Conservation (phyloP, 1,140 invertebrate genomes). For the Batillaria attramentaria region DNA sequence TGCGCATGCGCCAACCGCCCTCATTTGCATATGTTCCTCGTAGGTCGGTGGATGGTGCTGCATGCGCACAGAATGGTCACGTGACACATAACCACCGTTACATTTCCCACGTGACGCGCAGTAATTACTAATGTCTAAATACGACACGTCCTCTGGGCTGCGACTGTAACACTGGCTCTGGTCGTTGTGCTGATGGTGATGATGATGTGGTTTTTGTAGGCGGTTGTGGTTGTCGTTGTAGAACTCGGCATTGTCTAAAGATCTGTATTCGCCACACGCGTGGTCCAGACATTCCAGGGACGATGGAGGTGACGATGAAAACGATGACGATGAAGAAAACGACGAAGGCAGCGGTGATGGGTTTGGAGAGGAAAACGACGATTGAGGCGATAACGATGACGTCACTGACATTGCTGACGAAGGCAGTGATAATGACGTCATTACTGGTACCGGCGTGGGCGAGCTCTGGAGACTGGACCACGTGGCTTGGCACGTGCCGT, state of each 20-base stretch:
- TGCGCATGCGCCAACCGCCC: neutral
- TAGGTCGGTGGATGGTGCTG: neutral
- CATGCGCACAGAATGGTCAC: neutral
- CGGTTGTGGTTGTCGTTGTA: neutral
- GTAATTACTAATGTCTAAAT: constrained; percentile 20
- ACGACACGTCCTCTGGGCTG: neutral
- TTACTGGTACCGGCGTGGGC: neutral
- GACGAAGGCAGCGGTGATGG: neutral
- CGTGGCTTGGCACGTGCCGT: neutral
- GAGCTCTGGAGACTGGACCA: neutral
- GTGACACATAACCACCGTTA: neutral
- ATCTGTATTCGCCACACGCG: neutral
- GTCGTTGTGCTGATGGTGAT: too few species aligned
- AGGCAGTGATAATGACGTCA: neutral
- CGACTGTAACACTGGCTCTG: too few species aligned
- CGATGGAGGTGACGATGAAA: neutral
- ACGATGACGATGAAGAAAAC: neutral
- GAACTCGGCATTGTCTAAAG: neutral
- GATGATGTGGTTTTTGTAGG: constrained; percentile 1
- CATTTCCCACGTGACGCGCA: neutral
- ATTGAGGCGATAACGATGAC: neutral
- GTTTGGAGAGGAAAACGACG: neutral
- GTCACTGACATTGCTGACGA: neutral
- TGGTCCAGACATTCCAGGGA: neutral
- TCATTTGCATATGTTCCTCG: constrained; percentile 24